phyloP scores from a whole-genome alignment of 2,888 invertebrate genomes.

The Selenia dentaria region DNA sequence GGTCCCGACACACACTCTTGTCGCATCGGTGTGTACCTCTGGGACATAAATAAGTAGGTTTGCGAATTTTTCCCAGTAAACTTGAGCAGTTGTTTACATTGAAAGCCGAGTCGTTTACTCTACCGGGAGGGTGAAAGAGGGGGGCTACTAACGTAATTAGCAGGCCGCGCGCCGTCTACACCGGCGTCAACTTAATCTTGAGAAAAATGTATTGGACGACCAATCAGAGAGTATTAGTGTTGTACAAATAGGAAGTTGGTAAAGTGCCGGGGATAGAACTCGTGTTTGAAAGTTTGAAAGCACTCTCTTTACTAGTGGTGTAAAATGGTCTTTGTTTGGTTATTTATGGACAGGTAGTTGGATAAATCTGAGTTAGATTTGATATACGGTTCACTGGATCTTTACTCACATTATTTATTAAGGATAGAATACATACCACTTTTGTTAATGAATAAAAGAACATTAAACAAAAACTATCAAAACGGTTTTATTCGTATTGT shows the following conservation, averaged over 20 bases:
- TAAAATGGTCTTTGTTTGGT: conserved; percentile 17
- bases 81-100: conserved; percentile 77
- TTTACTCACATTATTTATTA: not conserved
- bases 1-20: conserved; percentile 45
- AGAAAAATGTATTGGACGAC: conserved; percentile 53
- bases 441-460: no score
- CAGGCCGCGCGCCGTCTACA: conserved; percentile 57
- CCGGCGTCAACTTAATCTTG: conserved; percentile 58
- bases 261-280: conserved; percentile 36
- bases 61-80: conserved; percentile 77
- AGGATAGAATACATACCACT: no score
- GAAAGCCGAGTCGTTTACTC: conserved; percentile 79
- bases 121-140: conserved; percentile 42
- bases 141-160: conserved; percentile 77
- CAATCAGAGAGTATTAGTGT: conserved; percentile 50
- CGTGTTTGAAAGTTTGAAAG: conserved; percentile 31
- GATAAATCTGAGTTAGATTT: conserved; percentile 22
- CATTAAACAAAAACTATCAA: no score
- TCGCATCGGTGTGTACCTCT: conserved; percentile 54
- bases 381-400: conserved; percentile 2
- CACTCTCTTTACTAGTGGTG: conserved; percentile 24
- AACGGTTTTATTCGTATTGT: no score
- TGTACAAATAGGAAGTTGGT: conserved; percentile 39
- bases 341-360: conserved; percentile 22
- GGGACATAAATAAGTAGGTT: conserved; percentile 76